phyloP scores from a whole-genome alignment of 2,888 invertebrate species.

The Pantelozetes paolii region DNA sequence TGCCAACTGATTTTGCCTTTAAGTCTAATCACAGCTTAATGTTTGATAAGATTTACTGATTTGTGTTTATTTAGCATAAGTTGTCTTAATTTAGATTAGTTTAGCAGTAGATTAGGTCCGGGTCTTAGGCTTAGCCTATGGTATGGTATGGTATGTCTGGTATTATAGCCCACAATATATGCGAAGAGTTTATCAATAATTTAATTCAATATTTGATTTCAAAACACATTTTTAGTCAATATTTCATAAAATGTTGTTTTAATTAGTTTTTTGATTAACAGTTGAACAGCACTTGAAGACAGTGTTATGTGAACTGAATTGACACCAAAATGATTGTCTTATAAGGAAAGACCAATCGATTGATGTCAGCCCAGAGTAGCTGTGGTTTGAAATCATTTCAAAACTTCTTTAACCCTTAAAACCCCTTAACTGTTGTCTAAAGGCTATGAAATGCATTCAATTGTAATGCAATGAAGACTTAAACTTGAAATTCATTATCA shows the following conservation, averaged over 20 bases:
- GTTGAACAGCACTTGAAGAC: neutral
- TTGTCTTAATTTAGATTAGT: neutral
- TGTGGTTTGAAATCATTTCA: neutral
- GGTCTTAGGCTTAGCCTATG: no score
- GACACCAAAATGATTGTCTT: conserved; percentile 15
- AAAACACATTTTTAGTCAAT: neutral
- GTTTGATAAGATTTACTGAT: neutral
- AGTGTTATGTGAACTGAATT: neutral
- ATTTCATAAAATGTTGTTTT: neutral
- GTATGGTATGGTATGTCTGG: no score
- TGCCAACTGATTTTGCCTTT: neutral
- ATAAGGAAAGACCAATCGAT: conserved; percentile 1
- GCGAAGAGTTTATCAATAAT: no score
- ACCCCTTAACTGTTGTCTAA: no score
- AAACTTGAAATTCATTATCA: neutral
- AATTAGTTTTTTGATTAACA: neutral
- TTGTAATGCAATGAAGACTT: neutral
- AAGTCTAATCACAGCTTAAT: neutral
- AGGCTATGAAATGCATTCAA: no score
- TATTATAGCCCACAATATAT: no score
- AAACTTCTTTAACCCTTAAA: neutral
- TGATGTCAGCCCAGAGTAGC: neutral
- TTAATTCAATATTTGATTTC: no score
- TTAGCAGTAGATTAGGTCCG: no score
- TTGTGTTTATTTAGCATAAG: conserved; percentile 1